Conservation (phyloP, 2,888 invertebrate species). For the Orthosia cruda region DNA sequence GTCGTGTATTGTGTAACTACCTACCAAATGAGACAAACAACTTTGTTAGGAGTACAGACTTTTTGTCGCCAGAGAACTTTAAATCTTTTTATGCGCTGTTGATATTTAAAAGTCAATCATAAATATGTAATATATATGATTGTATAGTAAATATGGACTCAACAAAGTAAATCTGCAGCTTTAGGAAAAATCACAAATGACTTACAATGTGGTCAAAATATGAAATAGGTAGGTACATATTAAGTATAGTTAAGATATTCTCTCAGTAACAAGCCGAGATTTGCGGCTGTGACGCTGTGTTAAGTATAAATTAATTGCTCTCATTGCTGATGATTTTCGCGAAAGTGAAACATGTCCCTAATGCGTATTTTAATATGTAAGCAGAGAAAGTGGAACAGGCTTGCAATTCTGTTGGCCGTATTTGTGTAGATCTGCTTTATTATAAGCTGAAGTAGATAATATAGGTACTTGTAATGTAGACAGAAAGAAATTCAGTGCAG, state of each 20-base stretch:
- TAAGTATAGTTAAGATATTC: constrained; percentile 10
- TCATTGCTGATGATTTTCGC: constrained; percentile 61
- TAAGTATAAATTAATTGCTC: constrained; percentile 37
- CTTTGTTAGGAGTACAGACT: constrained; percentile 36
- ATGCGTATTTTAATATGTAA: constrained; percentile 52
- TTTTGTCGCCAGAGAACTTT: constrained; percentile 6
- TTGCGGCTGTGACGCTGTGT: constrained; percentile 8
- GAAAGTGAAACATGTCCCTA: constrained; percentile 69
- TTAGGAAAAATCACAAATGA: neutral
- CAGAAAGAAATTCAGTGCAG: neutral
- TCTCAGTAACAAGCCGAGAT: neutral
- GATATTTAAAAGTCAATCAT: constrained; percentile 9
- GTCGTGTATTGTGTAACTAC: constrained; percentile 17
- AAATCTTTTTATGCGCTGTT: constrained; percentile 1
- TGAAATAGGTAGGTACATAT: neutral
- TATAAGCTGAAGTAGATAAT: neutral
- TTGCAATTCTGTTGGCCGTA: constrained; percentile 18
- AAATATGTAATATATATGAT: too few species aligned
- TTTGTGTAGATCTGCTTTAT: constrained; percentile 13
- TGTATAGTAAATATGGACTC: neutral
- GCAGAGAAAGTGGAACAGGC: constrained; percentile 58
- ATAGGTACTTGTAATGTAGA: neutral
- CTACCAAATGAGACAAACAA: constrained; percentile 40
- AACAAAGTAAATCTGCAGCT: neutral
- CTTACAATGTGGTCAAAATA: neutral